Evolutionary conservation across 2,113 vertebrate species (phyloP).

Genomic region (Macheiramphus alcinus): DNA sequence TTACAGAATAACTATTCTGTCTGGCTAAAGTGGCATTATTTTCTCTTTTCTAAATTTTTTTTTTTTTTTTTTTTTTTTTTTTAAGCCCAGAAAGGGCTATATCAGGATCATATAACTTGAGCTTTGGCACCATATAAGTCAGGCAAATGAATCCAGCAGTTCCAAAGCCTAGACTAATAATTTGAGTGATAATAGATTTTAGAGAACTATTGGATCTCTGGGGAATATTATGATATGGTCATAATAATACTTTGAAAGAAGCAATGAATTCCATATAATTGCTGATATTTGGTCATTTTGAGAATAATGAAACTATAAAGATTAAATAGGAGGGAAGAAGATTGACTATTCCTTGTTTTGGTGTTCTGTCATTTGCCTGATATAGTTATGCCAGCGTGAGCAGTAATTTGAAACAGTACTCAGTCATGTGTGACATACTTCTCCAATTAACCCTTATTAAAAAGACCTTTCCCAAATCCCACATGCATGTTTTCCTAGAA

Average conservation of each 20-base stretch:
- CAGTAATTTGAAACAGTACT: slow-evolving; percentile 41
- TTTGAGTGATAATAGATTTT: background rate
- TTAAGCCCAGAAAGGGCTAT: background rate
- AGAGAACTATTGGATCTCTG: background rate
- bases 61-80: background rate
- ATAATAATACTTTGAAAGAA: background rate
- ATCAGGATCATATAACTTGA: background rate
- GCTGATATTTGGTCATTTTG: background rate
- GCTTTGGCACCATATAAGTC: background rate
- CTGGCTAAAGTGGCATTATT: background rate
- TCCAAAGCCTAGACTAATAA: background rate
- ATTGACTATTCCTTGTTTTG: background rate
- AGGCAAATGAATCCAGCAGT: background rate
- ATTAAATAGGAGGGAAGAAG: background rate
- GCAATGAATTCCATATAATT: background rate
- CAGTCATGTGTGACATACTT: slow-evolving; percentile 45
- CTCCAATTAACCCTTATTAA: slow-evolving; percentile 60
- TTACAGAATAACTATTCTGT: background rate
- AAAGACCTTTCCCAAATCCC: slow-evolving; percentile 44
- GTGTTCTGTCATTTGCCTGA: slow-evolving; percentile 33
- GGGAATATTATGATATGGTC: background rate
- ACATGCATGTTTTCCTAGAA: background rate
- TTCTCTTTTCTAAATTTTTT: background rate
- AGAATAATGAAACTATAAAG: background rate
- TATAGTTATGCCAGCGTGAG: slow-evolving; percentile 4